phyloP scores from a whole-genome alignment of 1,140 invertebrate genomes.

The Saccostrea cuccullata region DNA sequence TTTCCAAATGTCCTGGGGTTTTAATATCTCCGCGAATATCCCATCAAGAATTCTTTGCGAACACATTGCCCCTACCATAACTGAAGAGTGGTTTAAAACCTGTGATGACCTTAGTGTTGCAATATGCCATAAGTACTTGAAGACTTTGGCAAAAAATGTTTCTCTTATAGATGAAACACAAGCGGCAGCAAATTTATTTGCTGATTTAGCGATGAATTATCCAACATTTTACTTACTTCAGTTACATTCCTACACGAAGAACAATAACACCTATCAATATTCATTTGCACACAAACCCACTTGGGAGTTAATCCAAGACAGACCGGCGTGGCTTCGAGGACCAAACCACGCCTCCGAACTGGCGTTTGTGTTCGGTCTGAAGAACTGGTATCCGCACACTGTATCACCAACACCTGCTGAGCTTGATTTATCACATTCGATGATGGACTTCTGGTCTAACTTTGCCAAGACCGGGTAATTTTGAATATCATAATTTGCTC shows the following conservation, averaged over 20 bases:
- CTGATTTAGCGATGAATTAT: conserved; percentile 35
- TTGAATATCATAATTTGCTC: not conserved
- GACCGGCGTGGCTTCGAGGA: conserved; percentile 51
- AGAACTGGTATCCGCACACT: conserved; percentile 37
- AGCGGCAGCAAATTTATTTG: conserved; percentile 2
- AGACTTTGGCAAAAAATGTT: not conserved
- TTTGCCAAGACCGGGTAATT: conserved; percentile 66
- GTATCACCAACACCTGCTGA: not conserved
- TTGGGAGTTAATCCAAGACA: conserved; percentile 32
- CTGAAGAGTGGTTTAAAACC: not conserved
- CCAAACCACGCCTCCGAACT: conserved; percentile 66
- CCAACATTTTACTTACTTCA: conserved; percentile 10
- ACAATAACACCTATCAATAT: conserved; percentile 43
- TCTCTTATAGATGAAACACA: not conserved
- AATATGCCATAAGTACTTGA: conserved; percentile 33
- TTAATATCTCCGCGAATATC: conserved; percentile 36
- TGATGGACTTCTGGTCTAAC: conserved; percentile 64
- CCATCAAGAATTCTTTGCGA: conserved; percentile 40
- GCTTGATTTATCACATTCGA: conserved; percentile 44
- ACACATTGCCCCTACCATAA: not conserved
- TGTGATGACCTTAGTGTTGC: conserved; percentile 27
- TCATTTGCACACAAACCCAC: conserved; percentile 46
- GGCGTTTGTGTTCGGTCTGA: conserved; percentile 59
- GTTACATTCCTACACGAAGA: conserved; percentile 12
- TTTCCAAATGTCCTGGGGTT: not conserved